Percentiles rank a stretch among this genome's conserved stretches.
phyloP scores from a whole-genome alignment of 30 jellyfish, hydroid and myxozoan species.

The Aurelia aurita complex sp. Pacific region DNA sequence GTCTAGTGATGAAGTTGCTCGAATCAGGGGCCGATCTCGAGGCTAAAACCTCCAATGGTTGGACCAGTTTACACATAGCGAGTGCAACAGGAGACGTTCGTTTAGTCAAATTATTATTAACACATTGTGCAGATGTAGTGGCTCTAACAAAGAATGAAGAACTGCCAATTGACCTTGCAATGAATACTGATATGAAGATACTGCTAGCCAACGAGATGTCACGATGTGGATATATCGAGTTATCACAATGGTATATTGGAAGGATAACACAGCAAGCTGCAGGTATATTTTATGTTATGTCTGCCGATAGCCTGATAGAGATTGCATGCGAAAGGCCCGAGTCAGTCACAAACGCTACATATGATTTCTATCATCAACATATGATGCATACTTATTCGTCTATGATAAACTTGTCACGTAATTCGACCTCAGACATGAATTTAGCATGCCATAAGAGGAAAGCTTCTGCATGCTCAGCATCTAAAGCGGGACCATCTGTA shows the following conservation, averaged over 20 bases:
- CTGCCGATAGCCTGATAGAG: slow-evolving; percentile 84
- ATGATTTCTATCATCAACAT: slow-evolving; percentile 38
- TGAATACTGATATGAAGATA: slow-evolving; percentile 73
- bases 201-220: slow-evolving; percentile 80
- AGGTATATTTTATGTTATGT: slow-evolving; percentile 76
- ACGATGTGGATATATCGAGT: slow-evolving; percentile 82
- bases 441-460: slow-evolving; percentile 32
- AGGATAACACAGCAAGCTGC: slow-evolving; percentile 73
- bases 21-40: slow-evolving; percentile 93
- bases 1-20: slow-evolving; percentile 67
- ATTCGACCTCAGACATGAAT: slow-evolving; percentile 8
- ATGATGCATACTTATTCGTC: slow-evolving; percentile 52
- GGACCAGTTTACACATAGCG: slow-evolving; percentile 95
- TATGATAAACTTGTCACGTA: slow-evolving; percentile 45
- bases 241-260: slow-evolving; percentile 92
- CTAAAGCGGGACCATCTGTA: neutral
- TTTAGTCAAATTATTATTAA: slow-evolving; percentile 54
- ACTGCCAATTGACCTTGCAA: slow-evolving; percentile 89
- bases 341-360: slow-evolving; percentile 6
- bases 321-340: slow-evolving; percentile 85
- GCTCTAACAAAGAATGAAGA: slow-evolving; percentile 90
- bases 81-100: slow-evolving; percentile 89
- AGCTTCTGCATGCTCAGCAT: slow-evolving; percentile 50
- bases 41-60: slow-evolving; percentile 91
- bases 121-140: slow-evolving; percentile 86